phyloP scores from a whole-genome alignment of 2,113 vertebrate genomes.

The Thryonomys swinderianus region DNA sequence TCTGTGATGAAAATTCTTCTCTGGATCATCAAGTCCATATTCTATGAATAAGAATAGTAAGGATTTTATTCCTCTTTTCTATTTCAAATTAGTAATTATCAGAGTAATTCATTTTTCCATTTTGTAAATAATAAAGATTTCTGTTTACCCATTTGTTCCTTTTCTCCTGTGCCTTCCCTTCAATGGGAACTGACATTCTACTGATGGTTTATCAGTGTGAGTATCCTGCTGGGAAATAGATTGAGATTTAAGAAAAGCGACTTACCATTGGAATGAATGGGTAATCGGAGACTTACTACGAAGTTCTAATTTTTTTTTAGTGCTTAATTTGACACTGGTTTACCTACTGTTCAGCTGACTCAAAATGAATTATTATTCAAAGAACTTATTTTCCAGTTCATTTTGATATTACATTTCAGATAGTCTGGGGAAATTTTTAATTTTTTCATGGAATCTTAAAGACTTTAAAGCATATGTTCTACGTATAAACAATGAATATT shows the following conservation, averaged over 20 bases:
- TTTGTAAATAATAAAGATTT: constrained; percentile 68
- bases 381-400: constrained; percentile 61
- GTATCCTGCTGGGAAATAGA: constrained; percentile 77
- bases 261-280: constrained; percentile 75
- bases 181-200: constrained; percentile 52
- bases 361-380: constrained; percentile 70
- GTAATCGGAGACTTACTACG: constrained; percentile 69
- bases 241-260: constrained; percentile 80
- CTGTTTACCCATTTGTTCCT: constrained; percentile 44
- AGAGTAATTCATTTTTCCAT: constrained; percentile 57
- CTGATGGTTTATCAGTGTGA: constrained; percentile 67
- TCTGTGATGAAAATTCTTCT: background rate
- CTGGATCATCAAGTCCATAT: constrained; percentile 19
- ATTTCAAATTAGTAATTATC: constrained; percentile 57
- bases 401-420: constrained; percentile 59
- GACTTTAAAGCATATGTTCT: background rate
- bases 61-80: constrained; percentile 23
- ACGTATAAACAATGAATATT: constrained; percentile 8
- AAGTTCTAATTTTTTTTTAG: constrained; percentile 78
- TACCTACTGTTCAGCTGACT: constrained; percentile 79
- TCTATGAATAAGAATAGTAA: constrained; percentile 31
- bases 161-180: constrained; percentile 56
- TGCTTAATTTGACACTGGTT: constrained; percentile 75
- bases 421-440: constrained; percentile 28
- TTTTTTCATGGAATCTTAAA: constrained; percentile 44